A percentile compares a stretch with the other conserved stretches of the same genome.
Evolutionary conservation across 2,888 invertebrate species (phyloP).

Genomic region (Platycheirus rosarum): DNA sequence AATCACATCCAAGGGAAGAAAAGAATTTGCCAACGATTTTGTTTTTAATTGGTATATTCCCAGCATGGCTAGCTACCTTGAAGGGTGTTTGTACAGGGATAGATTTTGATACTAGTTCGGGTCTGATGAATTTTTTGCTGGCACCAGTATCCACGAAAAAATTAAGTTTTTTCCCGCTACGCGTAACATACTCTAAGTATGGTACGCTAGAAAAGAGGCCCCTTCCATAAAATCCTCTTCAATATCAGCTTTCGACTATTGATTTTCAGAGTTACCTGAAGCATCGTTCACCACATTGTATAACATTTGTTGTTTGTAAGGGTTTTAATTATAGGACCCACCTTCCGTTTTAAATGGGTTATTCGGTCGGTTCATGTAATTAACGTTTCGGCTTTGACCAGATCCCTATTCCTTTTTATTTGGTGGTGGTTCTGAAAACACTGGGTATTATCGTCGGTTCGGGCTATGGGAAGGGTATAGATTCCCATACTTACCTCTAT

Average conservation of each 20-base stretch:
- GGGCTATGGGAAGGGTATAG: background rate
- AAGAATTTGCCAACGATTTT: conserved; percentile 35
- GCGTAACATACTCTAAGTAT: conserved; percentile 32
- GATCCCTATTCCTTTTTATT: conserved; percentile 2
- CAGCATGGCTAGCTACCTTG: conserved; percentile 19
- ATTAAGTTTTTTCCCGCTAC: conserved; percentile 12
- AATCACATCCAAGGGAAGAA: conserved; percentile 5
- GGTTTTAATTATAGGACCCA: background rate
- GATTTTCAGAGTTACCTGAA: background rate
- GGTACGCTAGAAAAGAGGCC: conserved; percentile 32
- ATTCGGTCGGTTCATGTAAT: background rate
- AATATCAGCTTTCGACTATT: background rate
- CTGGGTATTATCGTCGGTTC: too few species aligned
- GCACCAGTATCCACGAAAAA: conserved; percentile 7
- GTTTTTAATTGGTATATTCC: conserved; percentile 14
- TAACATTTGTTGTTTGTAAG: background rate
- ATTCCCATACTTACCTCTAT: background rate
- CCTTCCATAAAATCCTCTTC: conserved; percentile 20
- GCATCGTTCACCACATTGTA: background rate
- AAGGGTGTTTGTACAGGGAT: conserved; percentile 12
- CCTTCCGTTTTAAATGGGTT: background rate
- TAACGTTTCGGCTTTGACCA: background rate
- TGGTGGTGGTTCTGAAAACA: background rate
- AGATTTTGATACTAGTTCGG: conserved; percentile 1
- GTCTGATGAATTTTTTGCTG: conserved; percentile 9